These are phyloP conservation scores for Mustelus asterias DNA, from an alignment of 2,113 vertebrate genomes.

Conservation along the genomic window DNA sequence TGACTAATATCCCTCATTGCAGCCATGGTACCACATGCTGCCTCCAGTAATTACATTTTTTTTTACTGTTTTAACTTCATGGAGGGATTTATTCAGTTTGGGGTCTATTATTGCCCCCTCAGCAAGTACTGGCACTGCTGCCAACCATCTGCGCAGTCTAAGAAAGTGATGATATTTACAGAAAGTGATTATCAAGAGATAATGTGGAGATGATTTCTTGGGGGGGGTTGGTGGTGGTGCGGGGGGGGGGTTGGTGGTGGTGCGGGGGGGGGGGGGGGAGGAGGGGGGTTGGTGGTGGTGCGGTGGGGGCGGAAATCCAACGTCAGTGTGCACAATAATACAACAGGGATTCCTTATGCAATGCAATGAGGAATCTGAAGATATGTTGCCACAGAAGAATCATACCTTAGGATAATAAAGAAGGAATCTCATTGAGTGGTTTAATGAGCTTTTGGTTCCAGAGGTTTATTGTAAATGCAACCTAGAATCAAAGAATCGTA, in stretches of 20 bases:
- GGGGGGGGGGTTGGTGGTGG: too few species aligned
- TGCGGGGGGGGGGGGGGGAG: too few species aligned
- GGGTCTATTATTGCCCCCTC: not conserved
- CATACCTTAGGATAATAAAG: not conserved
- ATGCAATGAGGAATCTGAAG: not conserved
- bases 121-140: not conserved
- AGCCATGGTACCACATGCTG: not conserved
- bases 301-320: not conserved
- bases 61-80: not conserved
- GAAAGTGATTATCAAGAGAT: conserved; percentile 3
- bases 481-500: not conserved
- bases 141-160: not conserved
- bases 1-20: not conserved
- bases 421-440: not conserved
- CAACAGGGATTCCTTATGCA: not conserved
- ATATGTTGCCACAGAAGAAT: not conserved
- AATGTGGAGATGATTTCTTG: not conserved
- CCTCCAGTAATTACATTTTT: not conserved
- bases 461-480: not conserved
- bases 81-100: not conserved
- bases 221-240: too few species aligned
- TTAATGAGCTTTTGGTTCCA: not conserved
- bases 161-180: not conserved
- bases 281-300: too few species aligned
- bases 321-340: not conserved